Base-by-base conservation (phyloP, 2,888 invertebrate genomes). In the Acrobasis consociella region DNA sequence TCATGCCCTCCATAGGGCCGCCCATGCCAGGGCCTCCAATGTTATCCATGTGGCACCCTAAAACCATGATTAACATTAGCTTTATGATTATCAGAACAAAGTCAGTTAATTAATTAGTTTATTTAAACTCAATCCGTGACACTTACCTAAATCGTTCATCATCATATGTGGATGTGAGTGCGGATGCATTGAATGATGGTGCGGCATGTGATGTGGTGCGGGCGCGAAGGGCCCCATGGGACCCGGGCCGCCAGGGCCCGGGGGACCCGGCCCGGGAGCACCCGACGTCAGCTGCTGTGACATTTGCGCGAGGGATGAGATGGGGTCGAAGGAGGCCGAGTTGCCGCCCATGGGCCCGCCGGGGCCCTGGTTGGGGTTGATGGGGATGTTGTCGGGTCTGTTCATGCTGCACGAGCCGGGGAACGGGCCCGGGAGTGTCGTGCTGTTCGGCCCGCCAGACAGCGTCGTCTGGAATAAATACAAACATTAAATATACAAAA, bases 251-350 rank as follows among this genome's bases (percentile, higher is more conserved):
- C 11, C 84, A 51, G 11, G 89, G 87, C 11, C 87, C 86, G 86
- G 87, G 83, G 65, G 86, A 86, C 10, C 85, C 81, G 86, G 85
- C 83, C n/a, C 87, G 85, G 42, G 86, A 87, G n/a, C 91, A 89
- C 94, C 96, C 77, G 96, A 97, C 13, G 97, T 97, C 69, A 98
- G 89, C 81, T 97, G 97, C 79, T 98, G 98, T 67, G 97, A 97
- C 98, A 98, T 98, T 87, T 98, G 98, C 62, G 98, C 97, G 77
- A 98, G 93, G 9, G 98, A 98, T 60, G 97, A 97, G 75, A 98
- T 98, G 0, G 98, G 98, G 93, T 98, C 98, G 86, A 98, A 98
- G 80, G 97, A 78, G 94, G 93, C 81, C 53, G 89, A 83, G 51
- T 85, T 72, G 7, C 89, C 77, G 86, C 94, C 90, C 94, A 95